These are phyloP conservation scores for Sternarchorhynchus goeldii DNA, from an alignment of 2,797 vertebrate species.

Conservation along the genomic window DNA sequence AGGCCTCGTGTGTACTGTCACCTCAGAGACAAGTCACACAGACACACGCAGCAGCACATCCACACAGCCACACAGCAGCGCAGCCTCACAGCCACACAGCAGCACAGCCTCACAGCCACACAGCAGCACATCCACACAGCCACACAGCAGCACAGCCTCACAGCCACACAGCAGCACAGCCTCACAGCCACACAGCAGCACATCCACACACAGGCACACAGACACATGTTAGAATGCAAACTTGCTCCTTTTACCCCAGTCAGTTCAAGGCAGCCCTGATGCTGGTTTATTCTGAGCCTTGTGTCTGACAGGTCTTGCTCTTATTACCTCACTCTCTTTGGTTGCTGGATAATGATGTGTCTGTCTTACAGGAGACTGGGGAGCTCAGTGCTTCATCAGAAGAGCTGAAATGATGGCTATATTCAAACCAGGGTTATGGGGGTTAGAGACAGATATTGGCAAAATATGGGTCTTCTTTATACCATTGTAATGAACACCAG, in stretches of 20 bases:
- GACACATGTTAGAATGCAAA: background rate
- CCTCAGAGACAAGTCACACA: background rate
- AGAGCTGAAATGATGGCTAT: slow-evolving; percentile 51
- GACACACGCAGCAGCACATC: background rate
- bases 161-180: background rate
- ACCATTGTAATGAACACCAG: slow-evolving; percentile 15
- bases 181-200: background rate
- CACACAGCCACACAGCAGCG: background rate
- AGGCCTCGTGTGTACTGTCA: background rate
- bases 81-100: background rate
- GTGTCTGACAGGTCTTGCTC: too few relatives aligned
- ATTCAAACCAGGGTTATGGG: slow-evolving; percentile 17
- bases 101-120: background rate
- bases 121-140: background rate
- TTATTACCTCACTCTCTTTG: background rate
- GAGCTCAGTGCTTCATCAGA: slow-evolving; percentile 45
- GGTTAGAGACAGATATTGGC: slow-evolving; percentile 12
- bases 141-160: background rate
- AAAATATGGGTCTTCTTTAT: slow-evolving; percentile 36
- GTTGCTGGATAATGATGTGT: slow-evolving; percentile 36
- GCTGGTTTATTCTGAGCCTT: slow-evolving; percentile 27
- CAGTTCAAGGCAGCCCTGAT: background rate
- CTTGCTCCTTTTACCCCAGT: slow-evolving; percentile 6
- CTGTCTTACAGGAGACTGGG: slow-evolving; percentile 49
- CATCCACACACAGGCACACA: background rate